Evolutionary conservation across 2,797 vertebrate genomes (phyloP).

Genomic region (Aulostomus chinensis): DNA sequence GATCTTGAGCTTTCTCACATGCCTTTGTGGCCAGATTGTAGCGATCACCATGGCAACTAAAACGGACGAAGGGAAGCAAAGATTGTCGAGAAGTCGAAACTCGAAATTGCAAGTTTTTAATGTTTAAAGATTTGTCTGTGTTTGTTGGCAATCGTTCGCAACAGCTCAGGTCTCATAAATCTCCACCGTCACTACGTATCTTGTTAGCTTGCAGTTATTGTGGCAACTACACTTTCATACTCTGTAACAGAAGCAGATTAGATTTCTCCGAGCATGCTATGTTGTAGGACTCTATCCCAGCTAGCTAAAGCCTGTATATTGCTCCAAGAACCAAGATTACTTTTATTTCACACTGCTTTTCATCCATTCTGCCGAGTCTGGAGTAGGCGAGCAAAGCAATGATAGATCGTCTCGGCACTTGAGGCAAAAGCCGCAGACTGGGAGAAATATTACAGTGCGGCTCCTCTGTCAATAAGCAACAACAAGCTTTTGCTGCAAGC

Average conservation of each 20-base stretch:
- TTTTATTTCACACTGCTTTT: slow-evolving; percentile 68
- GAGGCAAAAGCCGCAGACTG: slow-evolving; percentile 36
- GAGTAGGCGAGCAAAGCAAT: slow-evolving; percentile 44
- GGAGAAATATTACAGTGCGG: slow-evolving; percentile 50
- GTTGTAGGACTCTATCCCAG: slow-evolving; percentile 40
- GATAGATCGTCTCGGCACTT: slow-evolving; percentile 59
- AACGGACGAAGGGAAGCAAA: slow-evolving; percentile 1
- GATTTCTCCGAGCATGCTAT: slow-evolving; percentile 36
- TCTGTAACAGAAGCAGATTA: slow-evolving; percentile 47
- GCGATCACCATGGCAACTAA: neutral
- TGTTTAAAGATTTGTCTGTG: neutral
- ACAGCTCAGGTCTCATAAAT: neutral
- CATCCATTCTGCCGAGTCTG: slow-evolving; percentile 51
- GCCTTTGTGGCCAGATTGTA: slow-evolving; percentile 33
- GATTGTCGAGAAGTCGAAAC: neutral
- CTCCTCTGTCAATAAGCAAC: slow-evolving; percentile 66
- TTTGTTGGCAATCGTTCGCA: neutral
- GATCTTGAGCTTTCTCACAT: slow-evolving; percentile 41
- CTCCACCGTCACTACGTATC: slow-evolving; percentile 1
- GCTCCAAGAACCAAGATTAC: slow-evolving; percentile 57
- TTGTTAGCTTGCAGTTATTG: slow-evolving; percentile 29
- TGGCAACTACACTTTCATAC: slow-evolving; percentile 11
- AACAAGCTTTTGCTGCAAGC: slow-evolving; percentile 46
- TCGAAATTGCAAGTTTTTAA: neutral
- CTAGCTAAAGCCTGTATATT: slow-evolving; percentile 41